These are phyloP conservation scores for Eucidaris tribuloides DNA, from an alignment of 35 echinoderm and acorn worm genomes.

Conservation along the genomic window DNA sequence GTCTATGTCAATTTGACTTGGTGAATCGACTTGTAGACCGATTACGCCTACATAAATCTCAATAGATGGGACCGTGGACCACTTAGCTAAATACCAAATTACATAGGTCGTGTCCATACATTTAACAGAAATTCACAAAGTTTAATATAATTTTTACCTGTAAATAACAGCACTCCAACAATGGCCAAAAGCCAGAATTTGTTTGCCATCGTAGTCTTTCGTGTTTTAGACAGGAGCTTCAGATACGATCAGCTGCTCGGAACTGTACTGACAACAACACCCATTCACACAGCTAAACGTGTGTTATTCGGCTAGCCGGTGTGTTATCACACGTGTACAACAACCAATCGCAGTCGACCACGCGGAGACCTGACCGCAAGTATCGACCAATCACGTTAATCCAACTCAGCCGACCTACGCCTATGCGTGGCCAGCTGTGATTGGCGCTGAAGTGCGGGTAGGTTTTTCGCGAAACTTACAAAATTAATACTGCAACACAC, in stretches of 20 bases:
- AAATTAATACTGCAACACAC: not conserved
- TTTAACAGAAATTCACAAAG: not conserved
- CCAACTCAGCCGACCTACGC: conserved; percentile 59
- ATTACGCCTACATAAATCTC: not conserved
- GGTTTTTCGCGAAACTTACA: not conserved
- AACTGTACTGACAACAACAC: not conserved
- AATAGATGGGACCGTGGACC: not conserved
- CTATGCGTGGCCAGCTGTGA: conserved; percentile 64
- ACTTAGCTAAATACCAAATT: not conserved
- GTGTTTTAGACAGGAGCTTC: not conserved
- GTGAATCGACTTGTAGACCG: not conserved
- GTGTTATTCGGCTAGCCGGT: not conserved
- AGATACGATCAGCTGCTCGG: not conserved
- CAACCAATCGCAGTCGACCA: conserved; percentile 64
- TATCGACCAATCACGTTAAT: conserved; percentile 47
- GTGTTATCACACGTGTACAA: conserved; percentile 20
- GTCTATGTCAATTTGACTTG: not conserved
- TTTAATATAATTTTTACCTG: conserved; percentile 37
- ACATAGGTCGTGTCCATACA: not conserved
- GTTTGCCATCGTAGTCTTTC: conserved; percentile 40
- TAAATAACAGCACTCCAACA: conserved; percentile 45
- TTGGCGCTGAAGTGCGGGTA: conserved; percentile 45
- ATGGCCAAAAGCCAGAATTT: conserved; percentile 73
- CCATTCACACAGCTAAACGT: not conserved
- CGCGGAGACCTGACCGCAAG: not conserved